These are phyloP conservation scores for Brachionus rubens DNA, from an alignment of 1,140 invertebrate genomes.

Conservation along the genomic window DNA sequence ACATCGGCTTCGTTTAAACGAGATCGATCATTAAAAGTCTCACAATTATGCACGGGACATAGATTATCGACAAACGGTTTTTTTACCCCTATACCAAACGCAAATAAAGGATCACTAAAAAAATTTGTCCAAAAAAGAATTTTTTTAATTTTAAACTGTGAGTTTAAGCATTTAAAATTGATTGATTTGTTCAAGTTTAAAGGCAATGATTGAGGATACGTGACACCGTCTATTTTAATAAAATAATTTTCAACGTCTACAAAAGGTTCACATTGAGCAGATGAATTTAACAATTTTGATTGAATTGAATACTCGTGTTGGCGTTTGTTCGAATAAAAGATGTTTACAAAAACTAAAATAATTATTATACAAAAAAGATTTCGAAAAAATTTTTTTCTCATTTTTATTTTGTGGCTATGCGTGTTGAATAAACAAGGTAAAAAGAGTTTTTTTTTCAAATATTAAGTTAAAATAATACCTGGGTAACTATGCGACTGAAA, in stretches of 20 bases:
- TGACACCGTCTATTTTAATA: background rate
- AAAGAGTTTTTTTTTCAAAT: too few species aligned
- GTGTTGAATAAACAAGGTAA: too few species aligned
- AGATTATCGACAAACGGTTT: background rate
- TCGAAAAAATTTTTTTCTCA: too few species aligned
- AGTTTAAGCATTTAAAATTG: constrained; percentile 35
- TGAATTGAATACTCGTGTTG: too few species aligned
- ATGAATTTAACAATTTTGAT: too few species aligned
- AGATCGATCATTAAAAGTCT: background rate
- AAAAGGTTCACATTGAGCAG: constrained; percentile 20
- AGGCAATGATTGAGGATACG: constrained; percentile 3
- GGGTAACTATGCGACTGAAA: too few species aligned
- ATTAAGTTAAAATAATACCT: too few species aligned
- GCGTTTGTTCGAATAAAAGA: too few species aligned
- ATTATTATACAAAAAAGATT: too few species aligned
- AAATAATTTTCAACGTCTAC: background rate
- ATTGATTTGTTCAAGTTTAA: constrained; percentile 8
- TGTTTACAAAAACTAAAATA: too few species aligned
- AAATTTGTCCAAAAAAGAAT: constrained; percentile 22
- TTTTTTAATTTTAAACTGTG: background rate
- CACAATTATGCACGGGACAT: constrained; percentile 32
- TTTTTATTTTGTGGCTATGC: too few species aligned
- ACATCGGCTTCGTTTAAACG: background rate
- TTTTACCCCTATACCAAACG: background rate
- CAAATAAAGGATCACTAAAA: background rate